Percentiles rank a stretch among this genome's conserved stretches.
Evolutionary conservation across 2,888 invertebrate genomes (phyloP).

Genomic region (Chrysolina oricalcia): DNA sequence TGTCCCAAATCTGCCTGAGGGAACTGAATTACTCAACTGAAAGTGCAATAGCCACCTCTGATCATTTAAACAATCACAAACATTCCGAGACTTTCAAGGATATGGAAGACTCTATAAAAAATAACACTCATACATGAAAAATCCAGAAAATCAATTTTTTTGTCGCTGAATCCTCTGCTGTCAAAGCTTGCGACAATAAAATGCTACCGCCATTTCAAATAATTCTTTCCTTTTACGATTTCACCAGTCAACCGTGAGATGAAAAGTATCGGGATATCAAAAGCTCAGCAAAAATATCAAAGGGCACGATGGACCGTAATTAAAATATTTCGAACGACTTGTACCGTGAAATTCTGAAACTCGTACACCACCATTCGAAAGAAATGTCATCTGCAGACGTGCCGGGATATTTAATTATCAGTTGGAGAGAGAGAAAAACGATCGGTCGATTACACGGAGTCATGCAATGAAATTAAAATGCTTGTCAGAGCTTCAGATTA

Average conservation of each 20-base stretch:
- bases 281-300: constrained; percentile 47
- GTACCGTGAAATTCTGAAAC: constrained; percentile 40
- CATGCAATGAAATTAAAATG: background rate
- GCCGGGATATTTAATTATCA: background rate
- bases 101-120: background rate
- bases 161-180: background rate
- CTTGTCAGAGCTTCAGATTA: too few species aligned
- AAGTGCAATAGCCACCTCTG: too few species aligned
- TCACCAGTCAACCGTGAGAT: constrained; percentile 43
- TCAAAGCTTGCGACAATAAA: constrained; percentile 30
- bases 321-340: constrained; percentile 47
- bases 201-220: constrained; percentile 32
- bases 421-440: constrained; percentile 1
- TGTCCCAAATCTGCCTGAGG: too few species aligned
- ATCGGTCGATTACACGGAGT: background rate
- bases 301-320: constrained; percentile 44
- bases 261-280: constrained; percentile 49
- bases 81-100: background rate
- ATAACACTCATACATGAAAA: background rate
- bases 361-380: constrained; percentile 9
- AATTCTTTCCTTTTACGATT: constrained; percentile 42
- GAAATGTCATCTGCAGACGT: constrained; percentile 19
- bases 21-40: too few species aligned
- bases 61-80: background rate
- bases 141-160: background rate